phyloP scores from a whole-genome alignment of 2,888 invertebrate species.

The Mythimna lalbum region DNA sequence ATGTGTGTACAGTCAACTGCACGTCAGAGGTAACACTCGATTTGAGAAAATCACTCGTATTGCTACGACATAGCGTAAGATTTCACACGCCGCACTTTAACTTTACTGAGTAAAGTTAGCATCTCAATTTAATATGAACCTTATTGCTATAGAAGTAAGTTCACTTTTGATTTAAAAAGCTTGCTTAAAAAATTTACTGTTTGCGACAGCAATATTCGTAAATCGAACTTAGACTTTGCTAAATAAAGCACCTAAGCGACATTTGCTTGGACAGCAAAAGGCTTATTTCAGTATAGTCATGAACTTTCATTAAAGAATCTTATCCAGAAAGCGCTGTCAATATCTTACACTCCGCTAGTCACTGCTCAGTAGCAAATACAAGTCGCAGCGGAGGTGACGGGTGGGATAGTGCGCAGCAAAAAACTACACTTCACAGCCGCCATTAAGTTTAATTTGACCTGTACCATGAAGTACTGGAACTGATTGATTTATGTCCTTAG shows the following conservation, averaged over 20 bases:
- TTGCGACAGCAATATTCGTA: background rate
- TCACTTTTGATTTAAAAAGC: too few species aligned
- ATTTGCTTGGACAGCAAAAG: background rate
- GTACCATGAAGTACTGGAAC: background rate
- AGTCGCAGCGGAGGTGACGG: background rate
- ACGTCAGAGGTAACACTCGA: background rate
- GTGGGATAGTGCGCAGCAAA: background rate
- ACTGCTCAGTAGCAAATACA: background rate
- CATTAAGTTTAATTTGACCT: background rate
- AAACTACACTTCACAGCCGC: background rate
- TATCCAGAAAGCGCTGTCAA: background rate
- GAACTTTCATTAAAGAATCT: background rate
- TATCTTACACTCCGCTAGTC: background rate
- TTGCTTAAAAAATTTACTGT: too few species aligned
- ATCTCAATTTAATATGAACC: background rate
- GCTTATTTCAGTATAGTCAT: background rate
- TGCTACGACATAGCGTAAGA: background rate
- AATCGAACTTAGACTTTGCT: background rate
- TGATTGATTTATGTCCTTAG: slow-evolving; percentile 70
- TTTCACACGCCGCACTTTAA: background rate
- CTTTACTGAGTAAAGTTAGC: background rate
- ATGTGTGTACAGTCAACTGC: background rate
- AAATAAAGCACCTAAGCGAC: background rate
- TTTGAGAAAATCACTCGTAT: background rate
- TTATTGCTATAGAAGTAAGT: background rate